phyloP scores from a whole-genome alignment of 2,888 invertebrate species.

The Cephus pulcher region DNA sequence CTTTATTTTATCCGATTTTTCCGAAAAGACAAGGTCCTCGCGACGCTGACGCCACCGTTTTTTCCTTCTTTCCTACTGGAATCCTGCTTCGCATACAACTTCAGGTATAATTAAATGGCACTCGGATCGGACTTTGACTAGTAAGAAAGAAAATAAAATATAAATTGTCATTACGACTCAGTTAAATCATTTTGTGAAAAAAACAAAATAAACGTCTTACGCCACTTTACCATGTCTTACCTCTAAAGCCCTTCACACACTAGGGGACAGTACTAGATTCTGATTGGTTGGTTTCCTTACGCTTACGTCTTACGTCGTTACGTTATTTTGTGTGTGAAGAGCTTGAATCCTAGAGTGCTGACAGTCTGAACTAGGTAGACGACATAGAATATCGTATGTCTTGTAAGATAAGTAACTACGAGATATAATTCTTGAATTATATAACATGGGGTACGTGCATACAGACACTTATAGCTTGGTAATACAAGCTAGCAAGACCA shows the following conservation, averaged over 20 bases:
- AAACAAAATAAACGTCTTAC: not conserved
- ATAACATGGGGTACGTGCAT: conserved; percentile 10
- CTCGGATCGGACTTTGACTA: not conserved
- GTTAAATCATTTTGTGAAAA: not conserved
- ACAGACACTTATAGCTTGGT: not conserved
- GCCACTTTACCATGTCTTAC: not conserved
- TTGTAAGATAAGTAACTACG: conserved; percentile 32
- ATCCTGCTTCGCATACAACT: not conserved
- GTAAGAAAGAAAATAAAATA: not conserved
- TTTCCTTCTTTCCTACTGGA: not conserved
- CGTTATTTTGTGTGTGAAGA: too few species aligned
- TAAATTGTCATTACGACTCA: not conserved
- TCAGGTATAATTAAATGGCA: not conserved
- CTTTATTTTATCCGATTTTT: not conserved
- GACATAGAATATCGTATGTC: not conserved
- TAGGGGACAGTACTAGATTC: too few species aligned
- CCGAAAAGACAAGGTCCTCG: not conserved
- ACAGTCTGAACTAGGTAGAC: not conserved
- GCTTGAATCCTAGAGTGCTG: not conserved
- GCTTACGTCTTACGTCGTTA: too few species aligned
- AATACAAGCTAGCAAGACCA: not conserved
- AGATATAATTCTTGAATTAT: conserved; percentile 49
- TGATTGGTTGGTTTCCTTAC: too few species aligned
- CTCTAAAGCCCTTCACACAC: not conserved
- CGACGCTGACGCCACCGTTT: not conserved